A percentile compares a stretch with the other conserved stretches of the same genome.
Evolutionary conservation across 2,888 invertebrate species (phyloP).

Genomic region (Tetranychus truncatus): DNA sequence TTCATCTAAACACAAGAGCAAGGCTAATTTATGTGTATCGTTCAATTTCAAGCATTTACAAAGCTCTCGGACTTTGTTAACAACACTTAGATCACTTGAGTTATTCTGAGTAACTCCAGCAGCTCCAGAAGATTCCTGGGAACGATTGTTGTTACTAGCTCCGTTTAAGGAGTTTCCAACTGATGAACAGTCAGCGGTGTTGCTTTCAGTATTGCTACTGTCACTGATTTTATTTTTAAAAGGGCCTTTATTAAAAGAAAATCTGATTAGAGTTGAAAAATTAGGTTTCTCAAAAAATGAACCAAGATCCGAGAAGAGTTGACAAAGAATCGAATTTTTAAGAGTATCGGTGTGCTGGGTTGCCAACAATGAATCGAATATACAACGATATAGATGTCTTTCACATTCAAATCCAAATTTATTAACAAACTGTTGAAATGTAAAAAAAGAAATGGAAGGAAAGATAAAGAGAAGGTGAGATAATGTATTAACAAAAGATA

Average conservation of each 20-base stretch:
- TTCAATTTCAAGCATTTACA: conserved; percentile 17
- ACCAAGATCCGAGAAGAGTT: conserved; percentile 17
- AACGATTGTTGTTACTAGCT: background rate
- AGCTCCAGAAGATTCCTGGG: background rate
- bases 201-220: too few species aligned
- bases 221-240: background rate
- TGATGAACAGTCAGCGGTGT: background rate
- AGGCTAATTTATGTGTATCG: conserved; percentile 14
- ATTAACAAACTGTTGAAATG: conserved; percentile 8
- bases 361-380: background rate
- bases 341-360: conserved; percentile 11
- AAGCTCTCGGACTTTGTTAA: conserved; percentile 11
- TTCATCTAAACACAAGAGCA: conserved; percentile 12
- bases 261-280: conserved; percentile 14
- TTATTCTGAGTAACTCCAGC: background rate
- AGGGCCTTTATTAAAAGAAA: conserved; percentile 1
- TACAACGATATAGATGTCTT: conserved; percentile 17
- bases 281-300: conserved; percentile 13
- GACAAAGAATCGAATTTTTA: conserved; percentile 11
- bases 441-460: background rate
- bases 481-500: too few species aligned
- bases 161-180: background rate
- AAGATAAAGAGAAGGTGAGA: too few species aligned
- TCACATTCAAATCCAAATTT: conserved; percentile 20
- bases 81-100: conserved; percentile 1